A percentile compares a stretch with the other conserved stretches of the same genome.
Evolutionary conservation across 2,113 vertebrate species (phyloP).

Genomic region (Pollachius pollachius): DNA sequence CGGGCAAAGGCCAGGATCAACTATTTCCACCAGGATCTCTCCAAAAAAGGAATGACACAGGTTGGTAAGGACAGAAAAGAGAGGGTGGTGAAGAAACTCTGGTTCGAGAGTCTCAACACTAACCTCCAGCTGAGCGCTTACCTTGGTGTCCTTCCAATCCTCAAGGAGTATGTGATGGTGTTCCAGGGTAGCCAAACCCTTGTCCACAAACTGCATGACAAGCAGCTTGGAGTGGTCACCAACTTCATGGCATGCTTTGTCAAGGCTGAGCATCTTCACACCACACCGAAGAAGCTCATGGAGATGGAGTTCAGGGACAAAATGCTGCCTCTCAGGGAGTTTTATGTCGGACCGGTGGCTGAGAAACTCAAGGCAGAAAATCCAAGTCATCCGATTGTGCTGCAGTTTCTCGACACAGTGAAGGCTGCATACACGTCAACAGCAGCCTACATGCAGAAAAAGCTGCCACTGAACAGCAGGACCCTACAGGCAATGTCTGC

Average conservation of each 20-base stretch:
- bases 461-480: no score
- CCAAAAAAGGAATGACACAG: neutral
- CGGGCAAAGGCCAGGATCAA: no score
- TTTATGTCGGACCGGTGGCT: neutral
- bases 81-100: conserved; percentile 5
- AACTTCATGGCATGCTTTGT: conserved; percentile 3
- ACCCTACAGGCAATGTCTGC: neutral
- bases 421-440: no score
- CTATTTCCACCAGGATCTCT: conserved; percentile 2
- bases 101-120: neutral
- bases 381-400: no score
- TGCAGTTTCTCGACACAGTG: no score
- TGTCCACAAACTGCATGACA: neutral
- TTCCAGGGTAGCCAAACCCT: conserved; percentile 3
- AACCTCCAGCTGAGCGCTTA: conserved; percentile 11
- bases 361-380: neutral
- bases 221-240: neutral
- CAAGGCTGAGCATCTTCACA: neutral
- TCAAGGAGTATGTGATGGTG: conserved; percentile 11
- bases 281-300: neutral
- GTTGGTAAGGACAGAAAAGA: neutral
- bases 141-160: no score
- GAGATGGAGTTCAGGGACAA: neutral
- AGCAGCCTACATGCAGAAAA: no score
- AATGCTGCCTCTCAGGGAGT: neutral